Evolutionary conservation across 2,797 vertebrate genomes (phyloP).

Genomic region (Myripristis murdjan): DNA sequence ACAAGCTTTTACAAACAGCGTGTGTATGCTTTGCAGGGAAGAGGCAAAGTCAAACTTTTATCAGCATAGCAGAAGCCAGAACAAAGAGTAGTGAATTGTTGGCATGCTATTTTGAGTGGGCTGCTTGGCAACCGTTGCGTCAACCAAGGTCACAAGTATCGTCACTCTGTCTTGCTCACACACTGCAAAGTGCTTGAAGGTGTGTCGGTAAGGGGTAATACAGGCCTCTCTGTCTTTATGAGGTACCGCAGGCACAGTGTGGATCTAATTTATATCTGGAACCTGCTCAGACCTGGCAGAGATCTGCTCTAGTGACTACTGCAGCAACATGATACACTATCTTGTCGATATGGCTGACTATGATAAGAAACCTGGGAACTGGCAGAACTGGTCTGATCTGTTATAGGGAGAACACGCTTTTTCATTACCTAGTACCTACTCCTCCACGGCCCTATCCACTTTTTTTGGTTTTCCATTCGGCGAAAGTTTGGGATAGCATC

Average conservation of each 20-base stretch:
- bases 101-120: constrained; percentile 70
- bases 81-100: constrained; percentile 39
- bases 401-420: constrained; percentile 19
- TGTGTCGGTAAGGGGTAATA: constrained; percentile 10
- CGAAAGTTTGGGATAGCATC: too few species aligned
- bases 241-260: not conserved
- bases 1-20: not conserved
- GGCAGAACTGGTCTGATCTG: constrained; percentile 59
- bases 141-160: constrained; percentile 65
- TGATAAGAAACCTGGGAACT: constrained; percentile 37
- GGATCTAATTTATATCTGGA: constrained; percentile 20
- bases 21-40: constrained; percentile 1
- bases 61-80: constrained; percentile 23
- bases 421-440: too few species aligned
- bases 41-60: constrained; percentile 54
- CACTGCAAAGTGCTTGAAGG: constrained; percentile 20
- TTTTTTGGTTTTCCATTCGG: too few species aligned
- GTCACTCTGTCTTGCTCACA: constrained; percentile 29
- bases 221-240: not conserved
- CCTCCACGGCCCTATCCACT: too few species aligned
- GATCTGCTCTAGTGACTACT: not conserved
- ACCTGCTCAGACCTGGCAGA: not conserved
- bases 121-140: constrained; percentile 73
- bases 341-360: not conserved
- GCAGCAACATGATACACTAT: constrained; percentile 8